A percentile compares a stretch with the other conserved stretches of the same genome.
These are phyloP conservation scores for Morone saxatilis DNA, from an alignment of 2,113 vertebrate species.

Conservation along the genomic window DNA sequence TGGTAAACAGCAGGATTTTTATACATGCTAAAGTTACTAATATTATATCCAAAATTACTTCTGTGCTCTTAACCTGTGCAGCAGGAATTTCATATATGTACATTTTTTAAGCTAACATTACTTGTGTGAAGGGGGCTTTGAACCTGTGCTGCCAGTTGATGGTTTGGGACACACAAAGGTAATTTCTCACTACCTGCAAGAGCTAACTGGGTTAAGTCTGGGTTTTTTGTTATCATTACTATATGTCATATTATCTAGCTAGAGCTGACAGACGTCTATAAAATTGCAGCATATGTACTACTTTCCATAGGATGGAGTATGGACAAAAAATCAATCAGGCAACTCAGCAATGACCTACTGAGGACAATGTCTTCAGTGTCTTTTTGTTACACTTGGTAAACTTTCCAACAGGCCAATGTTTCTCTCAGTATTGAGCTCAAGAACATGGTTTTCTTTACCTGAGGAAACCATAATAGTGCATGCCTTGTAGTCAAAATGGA, in stretches of 20 bases:
- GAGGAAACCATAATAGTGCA: slow-evolving; percentile 10
- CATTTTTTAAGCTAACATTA: background rate
- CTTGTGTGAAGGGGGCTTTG: too few relatives aligned
- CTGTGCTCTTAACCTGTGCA: background rate
- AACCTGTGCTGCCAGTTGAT: too few relatives aligned
- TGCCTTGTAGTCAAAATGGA: background rate
- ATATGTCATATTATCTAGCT: background rate
- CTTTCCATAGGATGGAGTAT: background rate
- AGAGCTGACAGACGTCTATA: background rate
- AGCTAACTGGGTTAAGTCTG: background rate
- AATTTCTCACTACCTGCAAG: background rate
- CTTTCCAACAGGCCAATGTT: background rate
- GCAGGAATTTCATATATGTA: background rate
- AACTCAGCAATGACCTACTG: background rate
- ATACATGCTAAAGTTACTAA: background rate
- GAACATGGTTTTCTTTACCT: background rate
- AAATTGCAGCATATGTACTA: background rate
- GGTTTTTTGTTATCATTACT: background rate
- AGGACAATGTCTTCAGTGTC: background rate
- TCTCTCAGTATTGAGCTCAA: background rate
- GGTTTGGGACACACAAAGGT: too few relatives aligned
- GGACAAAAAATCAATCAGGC: background rate
- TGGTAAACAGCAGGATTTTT: background rate
- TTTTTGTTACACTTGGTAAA: background rate
- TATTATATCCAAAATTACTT: background rate